Percentiles rank a stretch among this genome's conserved stretches.
phyloP scores from a whole-genome alignment of 2,888 invertebrate species.

The Drosophila multiciliata region DNA sequence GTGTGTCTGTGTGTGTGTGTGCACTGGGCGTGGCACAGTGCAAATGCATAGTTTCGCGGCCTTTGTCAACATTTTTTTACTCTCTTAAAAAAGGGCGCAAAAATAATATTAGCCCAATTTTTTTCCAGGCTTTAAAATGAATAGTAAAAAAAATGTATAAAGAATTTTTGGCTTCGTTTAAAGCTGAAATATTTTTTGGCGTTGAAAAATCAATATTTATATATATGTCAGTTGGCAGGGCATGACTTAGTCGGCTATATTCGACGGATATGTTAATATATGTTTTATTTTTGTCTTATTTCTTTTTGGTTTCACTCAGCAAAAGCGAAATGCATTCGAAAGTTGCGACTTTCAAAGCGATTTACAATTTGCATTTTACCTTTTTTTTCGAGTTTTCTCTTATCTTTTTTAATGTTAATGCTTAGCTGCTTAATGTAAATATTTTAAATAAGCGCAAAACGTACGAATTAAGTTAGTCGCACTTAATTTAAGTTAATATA shows the following conservation, averaged over 20 bases:
- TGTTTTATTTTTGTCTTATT: not conserved
- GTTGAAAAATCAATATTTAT: not conserved
- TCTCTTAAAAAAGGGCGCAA: not conserved
- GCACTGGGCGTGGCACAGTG: slow-evolving; percentile 29
- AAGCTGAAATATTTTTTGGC: not conserved
- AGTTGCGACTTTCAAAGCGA: slow-evolving; percentile 52
- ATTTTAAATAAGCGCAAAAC: slow-evolving; percentile 12
- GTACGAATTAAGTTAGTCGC: not conserved
- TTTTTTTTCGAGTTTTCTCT: slow-evolving; percentile 13
- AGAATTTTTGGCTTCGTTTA: not conserved
- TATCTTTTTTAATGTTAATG: slow-evolving; percentile 9
- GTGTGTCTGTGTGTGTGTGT: slow-evolving; percentile 3
- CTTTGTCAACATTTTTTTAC: slow-evolving; percentile 59
- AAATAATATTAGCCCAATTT: not conserved
- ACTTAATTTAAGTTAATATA: not conserved
- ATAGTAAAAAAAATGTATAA: no score
- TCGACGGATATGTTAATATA: not conserved
- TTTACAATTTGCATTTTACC: slow-evolving; percentile 26
- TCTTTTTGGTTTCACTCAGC: not conserved
- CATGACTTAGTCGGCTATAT: not conserved
- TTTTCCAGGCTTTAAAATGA: not conserved
- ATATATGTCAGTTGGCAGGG: not conserved
- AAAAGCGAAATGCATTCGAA: slow-evolving; percentile 71
- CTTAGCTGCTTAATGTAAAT: slow-evolving; percentile 30
- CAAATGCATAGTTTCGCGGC: slow-evolving; percentile 63